phyloP scores from a whole-genome alignment of 2,113 vertebrate genomes.

The Danionella cerebrum region DNA sequence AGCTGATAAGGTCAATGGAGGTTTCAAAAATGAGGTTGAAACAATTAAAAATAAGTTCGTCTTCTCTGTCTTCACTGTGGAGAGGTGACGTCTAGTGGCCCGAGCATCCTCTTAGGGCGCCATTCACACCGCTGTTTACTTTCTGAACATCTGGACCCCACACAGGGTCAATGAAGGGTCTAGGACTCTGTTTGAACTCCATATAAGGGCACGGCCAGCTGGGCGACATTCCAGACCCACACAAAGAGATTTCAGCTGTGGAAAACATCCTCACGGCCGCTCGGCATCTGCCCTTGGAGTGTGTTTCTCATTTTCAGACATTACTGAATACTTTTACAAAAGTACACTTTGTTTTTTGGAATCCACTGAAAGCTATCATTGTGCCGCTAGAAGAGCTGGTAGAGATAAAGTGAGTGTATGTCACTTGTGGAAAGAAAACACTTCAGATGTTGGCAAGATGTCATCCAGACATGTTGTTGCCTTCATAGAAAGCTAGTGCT shows the following conservation, averaged over 20 bases:
- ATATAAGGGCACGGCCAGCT: conserved; percentile 23
- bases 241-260: background rate
- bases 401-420: background rate
- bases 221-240: conserved; percentile 1
- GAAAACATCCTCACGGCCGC: background rate
- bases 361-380: background rate
- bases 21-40: background rate
- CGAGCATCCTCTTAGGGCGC: conserved; percentile 5
- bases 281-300: background rate
- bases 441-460: background rate
- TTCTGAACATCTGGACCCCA: conserved; percentile 57
- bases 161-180: conserved; percentile 47
- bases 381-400: background rate
- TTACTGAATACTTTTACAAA: conserved; percentile 2
- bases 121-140: conserved; percentile 58
- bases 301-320: conserved; percentile 3
- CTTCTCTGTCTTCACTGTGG: background rate
- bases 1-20: background rate
- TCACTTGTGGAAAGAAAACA: background rate
- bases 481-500: background rate
- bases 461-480: background rate
- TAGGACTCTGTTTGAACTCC: conserved; percentile 50
- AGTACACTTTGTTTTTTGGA: background rate
- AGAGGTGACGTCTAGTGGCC: background rate
- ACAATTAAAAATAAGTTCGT: background rate